phyloP scores from a whole-genome alignment of 2,797 vertebrate genomes.

The Fratercula arctica region DNA sequence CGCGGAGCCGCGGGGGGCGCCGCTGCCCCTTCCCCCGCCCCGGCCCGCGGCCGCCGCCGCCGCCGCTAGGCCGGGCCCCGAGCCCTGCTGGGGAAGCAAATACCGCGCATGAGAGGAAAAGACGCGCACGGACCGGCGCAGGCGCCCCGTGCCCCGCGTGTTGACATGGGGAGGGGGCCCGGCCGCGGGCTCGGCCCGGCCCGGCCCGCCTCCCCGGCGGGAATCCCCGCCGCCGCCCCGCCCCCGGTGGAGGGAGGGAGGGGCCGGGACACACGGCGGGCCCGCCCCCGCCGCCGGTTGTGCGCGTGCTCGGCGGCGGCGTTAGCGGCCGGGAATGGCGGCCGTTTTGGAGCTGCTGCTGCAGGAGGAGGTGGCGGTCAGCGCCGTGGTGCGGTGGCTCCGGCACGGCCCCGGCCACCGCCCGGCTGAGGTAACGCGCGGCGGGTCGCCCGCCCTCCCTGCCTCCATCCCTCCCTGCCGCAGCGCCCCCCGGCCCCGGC shows the following conservation, averaged over 20 bases:
- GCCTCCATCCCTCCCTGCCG: too few relatives aligned
- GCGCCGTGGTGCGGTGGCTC: constrained; percentile 83
- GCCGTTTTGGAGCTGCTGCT: constrained; percentile 93
- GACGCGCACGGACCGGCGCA: constrained; percentile 49
- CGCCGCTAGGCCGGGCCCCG: constrained; percentile 20
- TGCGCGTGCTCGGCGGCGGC: constrained; percentile 61
- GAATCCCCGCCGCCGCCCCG: not conserved
- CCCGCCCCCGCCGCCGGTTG: not conserved
- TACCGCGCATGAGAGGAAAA: constrained; percentile 67
- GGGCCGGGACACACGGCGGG: not conserved
- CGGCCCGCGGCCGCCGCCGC: not conserved
- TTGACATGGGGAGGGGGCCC: constrained; percentile 41
- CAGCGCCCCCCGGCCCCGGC: not conserved
- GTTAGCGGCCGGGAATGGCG: constrained; percentile 84
- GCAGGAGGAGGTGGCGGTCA: constrained; percentile 79
- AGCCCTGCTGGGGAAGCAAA: constrained; percentile 27
- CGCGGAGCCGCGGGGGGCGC: not conserved
- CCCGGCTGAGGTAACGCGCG: constrained; percentile 41
- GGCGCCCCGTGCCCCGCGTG: constrained; percentile 44
- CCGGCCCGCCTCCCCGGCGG: not conserved
- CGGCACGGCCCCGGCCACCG: constrained; percentile 26
- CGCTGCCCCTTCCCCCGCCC: not conserved
- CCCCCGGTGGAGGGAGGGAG: not conserved
- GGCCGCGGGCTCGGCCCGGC: not conserved
- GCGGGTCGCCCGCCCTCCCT: not conserved